These are phyloP conservation scores for Chromobotia macracanthus DNA, from an alignment of 2,797 vertebrate genomes.

Conservation along the genomic window DNA sequence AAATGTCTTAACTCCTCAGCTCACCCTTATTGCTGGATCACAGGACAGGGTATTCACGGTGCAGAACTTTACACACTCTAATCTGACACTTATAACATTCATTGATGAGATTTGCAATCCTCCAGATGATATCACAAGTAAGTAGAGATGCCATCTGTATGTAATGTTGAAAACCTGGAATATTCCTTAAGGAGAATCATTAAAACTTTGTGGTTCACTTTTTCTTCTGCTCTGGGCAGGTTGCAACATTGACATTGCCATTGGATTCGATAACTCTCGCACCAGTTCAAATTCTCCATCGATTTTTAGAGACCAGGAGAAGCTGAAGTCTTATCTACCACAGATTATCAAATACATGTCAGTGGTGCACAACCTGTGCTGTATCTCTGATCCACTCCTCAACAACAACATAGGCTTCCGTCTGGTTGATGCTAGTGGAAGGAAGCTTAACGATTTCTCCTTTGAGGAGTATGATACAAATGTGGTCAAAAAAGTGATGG, in stretches of 20 bases:
- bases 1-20: conserved; percentile 63
- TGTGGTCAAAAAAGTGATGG: conserved; percentile 77
- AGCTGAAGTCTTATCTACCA: conserved; percentile 75
- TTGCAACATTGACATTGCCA: conserved; percentile 80
- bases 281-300: conserved; percentile 4
- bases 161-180: not conserved
- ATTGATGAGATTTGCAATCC: conserved; percentile 66
- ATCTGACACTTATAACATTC: conserved; percentile 67
- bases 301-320: conserved; percentile 69
- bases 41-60: conserved; percentile 68
- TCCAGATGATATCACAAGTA: not conserved
- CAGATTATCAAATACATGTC: conserved; percentile 73
- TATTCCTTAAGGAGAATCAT: not conserved
- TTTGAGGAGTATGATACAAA: conserved; percentile 76
- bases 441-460: conserved; percentile 68
- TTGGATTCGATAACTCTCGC: conserved; percentile 83
- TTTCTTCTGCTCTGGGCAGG: conserved; percentile 64
- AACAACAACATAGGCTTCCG: conserved; percentile 73
- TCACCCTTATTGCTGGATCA: conserved; percentile 76
- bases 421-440: conserved; percentile 62
- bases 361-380: conserved; percentile 76
- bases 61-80: conserved; percentile 67
- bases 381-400: conserved; percentile 52
- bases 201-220: not conserved
- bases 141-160: conserved; percentile 32